Evolutionary conservation across 1,140 invertebrate genomes (phyloP).

Genomic region (Bombus turneri): DNA sequence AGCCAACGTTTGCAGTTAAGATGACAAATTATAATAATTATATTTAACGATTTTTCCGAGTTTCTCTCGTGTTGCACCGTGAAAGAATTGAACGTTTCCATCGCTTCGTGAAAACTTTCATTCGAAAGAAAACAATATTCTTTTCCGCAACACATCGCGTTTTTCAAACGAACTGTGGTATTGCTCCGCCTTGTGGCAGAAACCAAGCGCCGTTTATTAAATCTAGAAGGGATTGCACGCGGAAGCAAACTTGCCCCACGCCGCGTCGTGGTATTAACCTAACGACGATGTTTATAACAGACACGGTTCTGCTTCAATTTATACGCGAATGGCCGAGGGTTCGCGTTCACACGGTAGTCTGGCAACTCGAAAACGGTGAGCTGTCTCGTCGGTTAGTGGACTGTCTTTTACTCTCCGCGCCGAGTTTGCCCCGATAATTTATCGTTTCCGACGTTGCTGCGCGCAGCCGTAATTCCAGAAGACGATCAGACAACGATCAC

Average conservation of each 20-base stretch:
- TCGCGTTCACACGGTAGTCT: conserved; percentile 17
- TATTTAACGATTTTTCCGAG: neutral
- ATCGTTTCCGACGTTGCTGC: conserved; percentile 9
- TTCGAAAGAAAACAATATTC: neutral
- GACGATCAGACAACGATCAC: conserved; percentile 52
- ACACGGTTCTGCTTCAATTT: conserved; percentile 25
- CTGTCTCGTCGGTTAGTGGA: conserved; percentile 1
- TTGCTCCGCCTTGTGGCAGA: neutral
- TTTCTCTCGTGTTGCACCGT: neutral
- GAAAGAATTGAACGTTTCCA: neutral
- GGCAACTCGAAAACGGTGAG: neutral
- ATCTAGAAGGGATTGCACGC: neutral
- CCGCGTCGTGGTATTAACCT: conserved; percentile 16
- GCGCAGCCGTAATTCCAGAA: conserved; percentile 42
- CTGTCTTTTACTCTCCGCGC: conserved; percentile 2
- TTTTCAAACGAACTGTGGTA: neutral
- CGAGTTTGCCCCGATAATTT: conserved; percentile 28
- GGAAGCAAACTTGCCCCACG: conserved; percentile 7
- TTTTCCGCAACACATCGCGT: neutral
- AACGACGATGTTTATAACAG: conserved; percentile 27
- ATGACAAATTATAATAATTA: neutral
- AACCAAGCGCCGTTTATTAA: conserved; percentile 9
- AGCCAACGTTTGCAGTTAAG: too few species aligned
- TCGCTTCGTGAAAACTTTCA: neutral
- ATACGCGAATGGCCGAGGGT: conserved; percentile 22